Evolutionary conservation across 2,888 invertebrate genomes (phyloP), one percentile per base, ranked within the genome.

Genomic region (Drosophila hamatofila): DNA sequence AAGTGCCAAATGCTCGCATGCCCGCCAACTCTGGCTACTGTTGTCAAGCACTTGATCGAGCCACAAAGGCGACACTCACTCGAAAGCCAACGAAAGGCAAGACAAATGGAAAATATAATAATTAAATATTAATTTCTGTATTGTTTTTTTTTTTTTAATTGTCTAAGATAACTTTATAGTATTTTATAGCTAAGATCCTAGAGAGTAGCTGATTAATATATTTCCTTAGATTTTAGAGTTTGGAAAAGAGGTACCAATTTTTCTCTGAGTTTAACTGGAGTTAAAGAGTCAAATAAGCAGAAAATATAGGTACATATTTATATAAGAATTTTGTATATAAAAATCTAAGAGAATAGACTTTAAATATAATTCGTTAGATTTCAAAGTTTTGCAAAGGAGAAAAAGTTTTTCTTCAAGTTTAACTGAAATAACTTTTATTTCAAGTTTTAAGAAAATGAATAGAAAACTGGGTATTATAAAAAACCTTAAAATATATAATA

Each of bases 1-100:
- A 72, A 82, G 86, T 85, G 83, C 56, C 56, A 55, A 54, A 54
- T 58, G 39, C 59, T 66, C 65, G 57, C 61, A 59, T 49, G 51
- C 55, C 58, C 30, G 44, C 58, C 78, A 67, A 51, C 58, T 58
- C 66, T 66, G 52, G 37, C 52, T 30, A 71, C 66, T 51, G 59
- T 64, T 63, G 41, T 75, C 66, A 9, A 54, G 41, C 65, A 59
- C 46, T 75, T 57, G 21, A 42, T 25, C 57, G 11, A 6, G 21
- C n/a, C 23, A 1, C 2, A 39, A 21, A 44, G 37, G 16, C 51
- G 49, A 14, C 30, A 49, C 18, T 49, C 14, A 11, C 23, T 35
- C 35, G 23, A 52, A 11, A 18, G 11, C 2, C 27, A 16, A 46
- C 7, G 7, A 21, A n/a, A 18, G 11, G 18, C 48, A 2, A 3